Conservation (phyloP, 2,888 invertebrate species). For the Idaea biselata region DNA sequence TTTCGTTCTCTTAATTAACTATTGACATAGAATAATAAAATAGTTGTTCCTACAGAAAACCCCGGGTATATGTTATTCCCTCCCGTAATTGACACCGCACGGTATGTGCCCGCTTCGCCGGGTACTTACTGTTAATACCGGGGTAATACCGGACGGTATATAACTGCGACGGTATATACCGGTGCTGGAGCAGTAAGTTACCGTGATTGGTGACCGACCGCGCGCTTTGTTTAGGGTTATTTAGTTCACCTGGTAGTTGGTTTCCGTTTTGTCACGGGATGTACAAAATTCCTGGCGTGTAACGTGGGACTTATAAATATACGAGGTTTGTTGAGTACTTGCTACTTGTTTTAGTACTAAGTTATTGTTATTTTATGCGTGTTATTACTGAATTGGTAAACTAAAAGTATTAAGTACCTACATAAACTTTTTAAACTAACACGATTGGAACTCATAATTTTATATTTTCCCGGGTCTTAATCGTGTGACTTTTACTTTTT, state of each 20-base stretch:
- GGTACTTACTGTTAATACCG: background rate
- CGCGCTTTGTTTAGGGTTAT: constrained; percentile 9
- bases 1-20: background rate
- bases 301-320: background rate
- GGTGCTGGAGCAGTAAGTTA: constrained; percentile 12
- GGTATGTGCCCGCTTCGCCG: background rate
- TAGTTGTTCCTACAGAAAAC: background rate
- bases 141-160: background rate
- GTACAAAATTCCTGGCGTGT: background rate
- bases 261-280: background rate
- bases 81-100: background rate
- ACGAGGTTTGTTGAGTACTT: background rate
- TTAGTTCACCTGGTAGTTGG: background rate
- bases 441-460: too few relatives aligned
- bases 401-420: too few relatives aligned
- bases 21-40: background rate
- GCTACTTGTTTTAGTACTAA: background rate
- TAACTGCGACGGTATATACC: constrained; percentile 1
- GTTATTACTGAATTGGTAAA: background rate
- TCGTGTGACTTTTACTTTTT: too few relatives aligned
- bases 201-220: constrained; percentile 21
- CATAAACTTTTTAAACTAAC: too few relatives aligned
- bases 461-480: too few relatives aligned
- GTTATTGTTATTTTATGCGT: background rate
- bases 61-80: background rate